Evolutionary conservation across 2,113 vertebrate genomes (phyloP).

Genomic region (Todiramphus saurophagus): DNA sequence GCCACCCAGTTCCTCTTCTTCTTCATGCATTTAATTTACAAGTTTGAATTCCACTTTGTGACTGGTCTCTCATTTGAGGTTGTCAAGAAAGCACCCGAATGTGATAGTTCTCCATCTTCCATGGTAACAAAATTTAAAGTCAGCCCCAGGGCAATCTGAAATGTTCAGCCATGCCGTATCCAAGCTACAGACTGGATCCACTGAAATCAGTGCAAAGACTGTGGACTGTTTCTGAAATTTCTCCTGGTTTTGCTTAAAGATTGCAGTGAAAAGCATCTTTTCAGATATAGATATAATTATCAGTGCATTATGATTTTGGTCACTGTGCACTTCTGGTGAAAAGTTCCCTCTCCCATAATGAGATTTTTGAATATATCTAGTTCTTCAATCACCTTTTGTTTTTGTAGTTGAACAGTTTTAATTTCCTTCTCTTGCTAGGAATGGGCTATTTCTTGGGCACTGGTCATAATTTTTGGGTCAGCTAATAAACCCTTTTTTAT

Average conservation of each 20-base stretch:
- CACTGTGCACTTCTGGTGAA: background rate
- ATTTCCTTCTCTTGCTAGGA: background rate
- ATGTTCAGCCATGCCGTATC: background rate
- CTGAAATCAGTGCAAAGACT: background rate
- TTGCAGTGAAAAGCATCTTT: background rate
- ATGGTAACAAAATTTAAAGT: background rate
- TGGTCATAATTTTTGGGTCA: constrained; percentile 39
- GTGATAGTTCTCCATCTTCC: background rate
- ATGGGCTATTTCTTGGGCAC: background rate
- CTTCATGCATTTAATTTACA: background rate
- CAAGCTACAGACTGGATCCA: background rate
- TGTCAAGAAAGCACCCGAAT: background rate
- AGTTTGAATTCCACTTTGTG: background rate
- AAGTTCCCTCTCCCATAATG: background rate
- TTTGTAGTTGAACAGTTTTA: background rate
- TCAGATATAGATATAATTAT: background rate
- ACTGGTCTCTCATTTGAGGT: background rate
- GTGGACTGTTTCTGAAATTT: background rate
- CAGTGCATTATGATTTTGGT: background rate
- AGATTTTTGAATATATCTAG: background rate
- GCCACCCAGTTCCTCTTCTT: background rate
- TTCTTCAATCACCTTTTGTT: background rate
- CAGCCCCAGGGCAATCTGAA: background rate
- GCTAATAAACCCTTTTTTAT: background rate
- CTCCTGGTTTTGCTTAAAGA: background rate